Conservation (phyloP, 2,888 invertebrate species). For the Eilema caniola region DNA sequence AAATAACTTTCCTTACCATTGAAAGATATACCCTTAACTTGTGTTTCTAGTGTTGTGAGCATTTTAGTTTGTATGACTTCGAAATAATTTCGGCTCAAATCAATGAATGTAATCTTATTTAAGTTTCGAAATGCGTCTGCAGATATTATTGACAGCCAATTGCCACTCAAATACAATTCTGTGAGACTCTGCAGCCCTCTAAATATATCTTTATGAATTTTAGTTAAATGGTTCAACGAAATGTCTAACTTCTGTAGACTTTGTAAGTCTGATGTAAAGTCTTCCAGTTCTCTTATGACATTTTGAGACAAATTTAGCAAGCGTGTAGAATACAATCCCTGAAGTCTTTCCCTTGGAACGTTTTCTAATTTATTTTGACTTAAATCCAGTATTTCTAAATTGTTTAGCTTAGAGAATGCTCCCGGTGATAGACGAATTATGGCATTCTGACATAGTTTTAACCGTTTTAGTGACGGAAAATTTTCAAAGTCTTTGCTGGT, state of each 20-base stretch:
- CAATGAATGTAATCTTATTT: conserved; percentile 91
- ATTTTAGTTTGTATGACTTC: conserved; percentile 93
- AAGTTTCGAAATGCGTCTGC: conserved; percentile 92
- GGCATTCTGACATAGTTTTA: conserved; percentile 91
- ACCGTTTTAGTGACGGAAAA: conserved; percentile 92
- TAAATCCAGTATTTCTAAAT: conserved; percentile 92
- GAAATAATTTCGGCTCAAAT: conserved; percentile 94
- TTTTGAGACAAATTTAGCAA: conserved; percentile 94
- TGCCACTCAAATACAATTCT: conserved; percentile 93
- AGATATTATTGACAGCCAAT: conserved; percentile 93
- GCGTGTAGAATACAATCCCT: conserved; percentile 91
- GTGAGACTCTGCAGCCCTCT: conserved; percentile 91
- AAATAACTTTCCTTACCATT: conserved; percentile 89
- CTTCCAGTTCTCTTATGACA: conserved; percentile 92
- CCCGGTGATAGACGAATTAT: conserved; percentile 94
- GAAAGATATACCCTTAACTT: conserved; percentile 91
- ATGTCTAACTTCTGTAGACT: conserved; percentile 93
- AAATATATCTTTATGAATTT: conserved; percentile 92
- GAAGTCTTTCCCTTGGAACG: conserved; percentile 94
- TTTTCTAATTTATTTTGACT: conserved; percentile 94
- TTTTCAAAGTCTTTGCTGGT: conserved; percentile 95
- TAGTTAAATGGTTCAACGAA: conserved; percentile 93
- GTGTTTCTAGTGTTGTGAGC: conserved; percentile 92
- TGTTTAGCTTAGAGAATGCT: conserved; percentile 92
- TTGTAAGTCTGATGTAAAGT: conserved; percentile 92